phyloP scores from a whole-genome alignment of 2,888 invertebrate species.

The Eulithis testata region DNA sequence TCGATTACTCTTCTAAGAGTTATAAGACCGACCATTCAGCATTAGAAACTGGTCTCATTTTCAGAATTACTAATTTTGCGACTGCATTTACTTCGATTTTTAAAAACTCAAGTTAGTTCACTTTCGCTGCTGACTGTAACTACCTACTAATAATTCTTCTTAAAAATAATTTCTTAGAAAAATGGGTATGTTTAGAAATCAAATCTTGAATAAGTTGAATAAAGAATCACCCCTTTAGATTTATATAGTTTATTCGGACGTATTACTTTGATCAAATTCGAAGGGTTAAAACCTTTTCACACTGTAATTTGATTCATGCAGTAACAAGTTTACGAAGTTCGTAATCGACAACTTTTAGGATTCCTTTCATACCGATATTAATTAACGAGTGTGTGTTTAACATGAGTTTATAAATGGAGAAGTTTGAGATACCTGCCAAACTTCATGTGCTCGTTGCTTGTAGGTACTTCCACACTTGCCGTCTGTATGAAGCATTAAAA shows the following conservation, averaged over 20 bases:
- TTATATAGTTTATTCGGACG: conserved; percentile 66
- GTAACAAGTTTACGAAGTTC: conserved; percentile 62
- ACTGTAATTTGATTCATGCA: conserved; percentile 66
- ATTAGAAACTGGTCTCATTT: too few species aligned
- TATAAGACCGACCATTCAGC: background rate
- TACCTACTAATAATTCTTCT: too few species aligned
- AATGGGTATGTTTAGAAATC: background rate
- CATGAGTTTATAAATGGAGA: conserved; percentile 71
- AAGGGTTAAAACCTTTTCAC: conserved; percentile 62
- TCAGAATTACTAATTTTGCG: too few species aligned
- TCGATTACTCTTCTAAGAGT: background rate
- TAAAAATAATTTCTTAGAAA: background rate
- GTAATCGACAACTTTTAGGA: conserved; percentile 77
- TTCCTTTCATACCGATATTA: conserved; percentile 76
- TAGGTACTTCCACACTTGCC: conserved; percentile 11
- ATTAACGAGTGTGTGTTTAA: conserved; percentile 74
- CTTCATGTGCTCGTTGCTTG: conserved; percentile 73
- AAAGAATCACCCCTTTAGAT: conserved; percentile 49
- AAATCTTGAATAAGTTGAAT: conserved; percentile 19
- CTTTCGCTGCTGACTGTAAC: too few species aligned
- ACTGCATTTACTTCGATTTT: too few species aligned
- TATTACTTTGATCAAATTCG: conserved; percentile 66
- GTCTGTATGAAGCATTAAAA: background rate
- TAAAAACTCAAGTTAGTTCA: too few species aligned
- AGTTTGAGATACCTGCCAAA: conserved; percentile 63